A percentile compares a stretch with the other conserved stretches of the same genome.
Evolutionary conservation across 2,113 vertebrate genomes (phyloP).

Genomic region (Lutjanus erythropterus): DNA sequence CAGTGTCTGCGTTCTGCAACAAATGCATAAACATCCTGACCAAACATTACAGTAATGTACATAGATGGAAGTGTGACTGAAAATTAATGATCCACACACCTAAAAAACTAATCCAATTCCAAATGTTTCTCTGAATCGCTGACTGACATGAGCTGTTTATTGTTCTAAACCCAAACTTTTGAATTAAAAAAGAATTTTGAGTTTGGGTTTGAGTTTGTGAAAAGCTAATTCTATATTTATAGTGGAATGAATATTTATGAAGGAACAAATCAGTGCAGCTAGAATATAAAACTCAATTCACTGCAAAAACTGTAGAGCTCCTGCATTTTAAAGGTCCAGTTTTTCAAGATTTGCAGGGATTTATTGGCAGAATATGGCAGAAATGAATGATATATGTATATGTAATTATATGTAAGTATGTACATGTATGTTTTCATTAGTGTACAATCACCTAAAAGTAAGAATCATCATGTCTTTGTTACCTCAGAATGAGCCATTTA

Average conservation of each 20-base stretch:
- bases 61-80: neutral
- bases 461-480: too few species aligned
- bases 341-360: too few species aligned
- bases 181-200: slow-evolving; percentile 6
- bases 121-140: neutral
- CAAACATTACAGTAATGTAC: neutral
- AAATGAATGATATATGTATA: too few species aligned
- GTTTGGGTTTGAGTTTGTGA: neutral
- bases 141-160: neutral
- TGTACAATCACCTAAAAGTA: too few species aligned
- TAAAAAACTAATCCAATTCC: neutral
- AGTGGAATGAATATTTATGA: slow-evolving; percentile 7
- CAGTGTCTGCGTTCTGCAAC: neutral
- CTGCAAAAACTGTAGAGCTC: slow-evolving; percentile 82
- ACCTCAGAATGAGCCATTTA: too few species aligned
- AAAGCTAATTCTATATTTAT: slow-evolving; percentile 1
- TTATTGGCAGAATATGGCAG: too few species aligned
- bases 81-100: slow-evolving; percentile 6
- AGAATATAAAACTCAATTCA: neutral
- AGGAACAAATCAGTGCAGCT: neutral
- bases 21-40: slow-evolving; percentile 27
- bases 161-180: neutral
- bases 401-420: too few species aligned
- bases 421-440: too few species aligned
- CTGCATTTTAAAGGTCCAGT: too few species aligned